Base-by-base conservation (phyloP, 35 echinoderm and acorn worm species). In the Anneissia japonica region DNA sequence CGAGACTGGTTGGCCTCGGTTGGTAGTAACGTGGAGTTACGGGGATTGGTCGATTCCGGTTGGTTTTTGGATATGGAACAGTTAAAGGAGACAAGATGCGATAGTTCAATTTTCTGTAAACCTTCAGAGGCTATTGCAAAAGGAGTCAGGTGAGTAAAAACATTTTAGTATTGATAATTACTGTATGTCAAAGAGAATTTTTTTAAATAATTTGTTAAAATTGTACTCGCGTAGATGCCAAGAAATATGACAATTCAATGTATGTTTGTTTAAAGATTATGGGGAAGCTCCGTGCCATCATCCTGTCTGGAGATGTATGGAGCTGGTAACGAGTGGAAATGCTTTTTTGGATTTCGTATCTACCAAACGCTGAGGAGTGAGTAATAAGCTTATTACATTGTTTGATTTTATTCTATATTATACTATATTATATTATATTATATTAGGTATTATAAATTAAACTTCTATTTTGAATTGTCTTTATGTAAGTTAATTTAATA, bases 271-370 rank as follows among this genome's bases (percentile, higher is more conserved):
- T 30, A 37, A 74, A 97, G 95, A 80, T 88, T 97, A 31, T 97
- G 95, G 95, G 93, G 84, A 12, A 93, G 95, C 74, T 39, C 87
- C 38, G 87, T 90, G 0, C 95, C 95, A 16, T 78, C 78, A 2
- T 73, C 79, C 0, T 97, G 95, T 75, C 45, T 83, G 0, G 88
- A 81, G 26, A 64, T 84, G 33, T 91, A 97, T 77, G 76, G 85
- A 28, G 88, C 86, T 14, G 82, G 82, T 30, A 36, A 94, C 30
- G 86, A 74, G 36, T 97, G 95, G 95, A 93, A 91, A 75, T 97
- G 95, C 75, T 97, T 97, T 77, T 97, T 93, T 74, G 95, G 95
- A 21, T 97, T 93, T 46, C 45, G 88, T 76, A 93, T 97, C 6
- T 86, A 97, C 38, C 75, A 90, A 82, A 93, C 91, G 76, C 37